Evolutionary conservation across 92 coral and sea anemone species (phyloP).

Genomic region (Heteractis magnifica): DNA sequence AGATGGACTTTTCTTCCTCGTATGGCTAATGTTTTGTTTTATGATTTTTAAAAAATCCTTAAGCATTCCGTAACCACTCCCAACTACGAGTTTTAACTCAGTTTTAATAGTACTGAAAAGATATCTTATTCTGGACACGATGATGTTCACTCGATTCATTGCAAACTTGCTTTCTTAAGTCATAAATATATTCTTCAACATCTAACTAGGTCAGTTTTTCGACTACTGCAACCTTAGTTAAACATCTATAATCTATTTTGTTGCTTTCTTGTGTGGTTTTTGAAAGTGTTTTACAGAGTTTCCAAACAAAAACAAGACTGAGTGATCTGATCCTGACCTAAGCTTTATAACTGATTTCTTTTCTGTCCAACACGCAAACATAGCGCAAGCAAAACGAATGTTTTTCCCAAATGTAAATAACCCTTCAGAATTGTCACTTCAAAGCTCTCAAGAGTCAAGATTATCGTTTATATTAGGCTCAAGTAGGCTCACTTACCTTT

Average conservation of each 20-base stretch:
- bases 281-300: neutral
- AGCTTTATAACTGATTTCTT: neutral
- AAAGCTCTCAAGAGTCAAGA: conserved; percentile 53
- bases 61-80: conserved; percentile 1
- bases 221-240: neutral
- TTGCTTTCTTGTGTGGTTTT: neutral
- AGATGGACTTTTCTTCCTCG: neutral
- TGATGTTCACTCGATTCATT: neutral
- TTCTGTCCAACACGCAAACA: neutral
- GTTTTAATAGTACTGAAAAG: too few species aligned
- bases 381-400: conserved; percentile 59
- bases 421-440: conserved; percentile 69
- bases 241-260: neutral
- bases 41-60: neutral
- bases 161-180: neutral
- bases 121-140: too few species aligned
- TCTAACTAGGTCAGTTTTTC: neutral
- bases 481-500: conserved; percentile 67
- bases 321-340: too few species aligned
- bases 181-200: neutral
- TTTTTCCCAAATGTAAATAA: conserved; percentile 66
- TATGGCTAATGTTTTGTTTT: neutral
- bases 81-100: neutral
- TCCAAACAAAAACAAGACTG: neutral
- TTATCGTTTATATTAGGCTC: conserved; percentile 32